Conservation (phyloP, 2,888 invertebrate genomes). For the Frankliniella fusca region DNA sequence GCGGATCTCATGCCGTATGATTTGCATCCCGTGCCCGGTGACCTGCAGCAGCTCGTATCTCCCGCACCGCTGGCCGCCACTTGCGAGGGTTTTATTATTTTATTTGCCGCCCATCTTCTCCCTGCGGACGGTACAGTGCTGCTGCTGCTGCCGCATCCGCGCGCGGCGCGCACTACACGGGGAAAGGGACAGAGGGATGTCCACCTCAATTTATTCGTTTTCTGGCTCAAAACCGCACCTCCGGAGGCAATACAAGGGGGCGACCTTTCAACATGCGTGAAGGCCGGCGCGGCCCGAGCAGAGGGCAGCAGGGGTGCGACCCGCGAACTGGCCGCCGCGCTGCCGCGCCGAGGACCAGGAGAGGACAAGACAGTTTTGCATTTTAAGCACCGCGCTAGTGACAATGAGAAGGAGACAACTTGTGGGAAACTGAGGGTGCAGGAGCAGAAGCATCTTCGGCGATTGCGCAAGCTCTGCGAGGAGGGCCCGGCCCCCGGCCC, state of each 20-base stretch:
- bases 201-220: constrained; percentile 22
- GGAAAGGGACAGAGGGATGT: constrained; percentile 1
- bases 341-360: no score
- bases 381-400: not conserved
- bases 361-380: not conserved
- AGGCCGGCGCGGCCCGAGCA: not conserved
- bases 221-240: constrained; percentile 5
- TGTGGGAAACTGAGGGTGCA: no score
- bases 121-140: no score
- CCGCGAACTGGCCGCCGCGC: no score
- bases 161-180: not conserved
- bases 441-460: not conserved
- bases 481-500: not conserved
- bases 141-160: no score
- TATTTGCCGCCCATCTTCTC: no score
- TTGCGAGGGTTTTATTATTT: no score
- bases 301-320: not conserved
- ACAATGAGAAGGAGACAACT: not conserved
- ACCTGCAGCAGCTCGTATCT: no score
- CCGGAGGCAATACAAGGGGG: not conserved
- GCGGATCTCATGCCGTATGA: no score
- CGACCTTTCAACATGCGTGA: not conserved
- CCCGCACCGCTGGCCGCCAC: no score
- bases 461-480: not conserved
- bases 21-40: no score